Evolutionary conservation across 2,888 invertebrate genomes (phyloP).

Genomic region (Trilocha varians): DNA sequence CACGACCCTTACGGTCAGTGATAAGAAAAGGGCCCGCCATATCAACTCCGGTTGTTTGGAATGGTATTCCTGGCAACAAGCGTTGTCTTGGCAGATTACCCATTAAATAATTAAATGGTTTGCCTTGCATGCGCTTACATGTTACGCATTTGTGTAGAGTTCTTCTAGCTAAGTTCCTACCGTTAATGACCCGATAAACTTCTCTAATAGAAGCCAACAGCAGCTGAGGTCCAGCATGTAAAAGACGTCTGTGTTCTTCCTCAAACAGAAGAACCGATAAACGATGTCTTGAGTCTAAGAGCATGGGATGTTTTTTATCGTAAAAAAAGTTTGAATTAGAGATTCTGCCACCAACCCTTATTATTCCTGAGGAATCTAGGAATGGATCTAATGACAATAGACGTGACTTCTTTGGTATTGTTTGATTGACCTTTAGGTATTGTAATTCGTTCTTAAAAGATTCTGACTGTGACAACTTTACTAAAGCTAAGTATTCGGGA

Average conservation of each 20-base stretch:
- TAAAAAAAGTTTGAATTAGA: constrained; percentile 1
- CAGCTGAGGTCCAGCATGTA: constrained; percentile 19
- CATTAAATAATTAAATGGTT: constrained; percentile 17
- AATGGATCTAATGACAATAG: too few relatives aligned
- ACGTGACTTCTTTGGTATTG: too few relatives aligned
- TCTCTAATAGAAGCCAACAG: constrained; percentile 14
- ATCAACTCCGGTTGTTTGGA: constrained; percentile 6
- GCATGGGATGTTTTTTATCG: constrained; percentile 11
- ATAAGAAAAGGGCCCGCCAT: constrained; percentile 10
- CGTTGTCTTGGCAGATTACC: constrained; percentile 18
- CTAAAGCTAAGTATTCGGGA: too few relatives aligned
- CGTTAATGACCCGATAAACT: constrained; percentile 15
- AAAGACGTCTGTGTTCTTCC: constrained; percentile 7
- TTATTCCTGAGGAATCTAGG: constrained; percentile 9
- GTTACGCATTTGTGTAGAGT: constrained; percentile 11
- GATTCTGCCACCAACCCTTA: constrained; percentile 11
- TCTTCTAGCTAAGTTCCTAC: constrained; percentile 12
- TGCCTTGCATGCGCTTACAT: constrained; percentile 12
- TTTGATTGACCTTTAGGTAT: too few relatives aligned
- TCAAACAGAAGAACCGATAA: constrained; percentile 14
- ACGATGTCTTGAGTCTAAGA: constrained; percentile 11
- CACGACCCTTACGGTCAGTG: constrained; percentile 12
- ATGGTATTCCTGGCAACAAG: constrained; percentile 12
- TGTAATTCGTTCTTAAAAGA: too few relatives aligned
- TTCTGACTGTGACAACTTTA: too few relatives aligned